Evolutionary conservation across 2,797 vertebrate species (phyloP).

Genomic region (Dicrostonyx torquatus): DNA sequence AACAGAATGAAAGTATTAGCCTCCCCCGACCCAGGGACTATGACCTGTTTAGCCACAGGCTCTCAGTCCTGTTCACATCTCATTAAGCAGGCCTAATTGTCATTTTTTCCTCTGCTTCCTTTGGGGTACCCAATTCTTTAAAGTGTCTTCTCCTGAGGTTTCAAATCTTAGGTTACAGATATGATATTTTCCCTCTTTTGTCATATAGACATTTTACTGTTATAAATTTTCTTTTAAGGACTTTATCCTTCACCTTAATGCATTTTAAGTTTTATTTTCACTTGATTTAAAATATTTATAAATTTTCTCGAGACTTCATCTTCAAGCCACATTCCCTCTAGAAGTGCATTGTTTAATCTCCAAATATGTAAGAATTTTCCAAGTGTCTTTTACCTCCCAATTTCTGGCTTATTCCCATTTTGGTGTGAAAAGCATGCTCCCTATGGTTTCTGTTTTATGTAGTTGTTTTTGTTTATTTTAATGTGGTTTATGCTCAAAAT

Average conservation of each 20-base stretch:
- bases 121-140: background rate
- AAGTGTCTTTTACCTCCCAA: background rate
- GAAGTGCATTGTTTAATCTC: background rate
- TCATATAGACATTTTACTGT: background rate
- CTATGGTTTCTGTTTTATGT: background rate
- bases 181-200: background rate
- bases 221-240: background rate
- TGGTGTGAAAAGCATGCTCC: background rate
- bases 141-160: background rate
- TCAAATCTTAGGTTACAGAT: background rate
- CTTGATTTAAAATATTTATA: background rate
- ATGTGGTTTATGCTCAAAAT: background rate
- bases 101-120: background rate
- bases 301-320: background rate
- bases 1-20: background rate
- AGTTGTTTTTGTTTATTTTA: background rate
- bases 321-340: background rate
- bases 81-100: background rate
- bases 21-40: accelerated
- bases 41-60: background rate
- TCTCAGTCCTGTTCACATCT: background rate
- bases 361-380: background rate
- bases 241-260: background rate
- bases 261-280: background rate
- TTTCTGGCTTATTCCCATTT: background rate